Percentiles rank a stretch among this genome's conserved stretches.
These are phyloP conservation scores for Psylliodes chrysocephalus DNA, from an alignment of 2,888 invertebrate genomes.

Conservation along the genomic window DNA sequence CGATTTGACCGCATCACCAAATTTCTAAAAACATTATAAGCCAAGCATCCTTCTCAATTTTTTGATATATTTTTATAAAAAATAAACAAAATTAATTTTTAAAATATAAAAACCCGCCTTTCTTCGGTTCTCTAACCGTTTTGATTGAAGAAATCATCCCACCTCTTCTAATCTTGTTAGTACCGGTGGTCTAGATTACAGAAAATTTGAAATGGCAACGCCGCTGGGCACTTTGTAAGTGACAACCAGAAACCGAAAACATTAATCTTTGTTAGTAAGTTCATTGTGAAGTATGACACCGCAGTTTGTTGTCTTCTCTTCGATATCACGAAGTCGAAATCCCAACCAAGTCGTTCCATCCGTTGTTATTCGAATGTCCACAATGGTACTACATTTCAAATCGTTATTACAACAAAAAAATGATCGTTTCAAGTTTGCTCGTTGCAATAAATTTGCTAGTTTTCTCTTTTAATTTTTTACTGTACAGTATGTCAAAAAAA, in stretches of 20 bases:
- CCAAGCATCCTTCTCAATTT: no score
- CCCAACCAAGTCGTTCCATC: constrained; percentile 11
- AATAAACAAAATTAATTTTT: no score
- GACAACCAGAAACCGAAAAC: constrained; percentile 53
- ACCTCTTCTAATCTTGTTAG: not conserved
- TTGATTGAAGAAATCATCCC: no score
- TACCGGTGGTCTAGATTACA: not conserved
- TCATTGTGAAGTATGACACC: constrained; percentile 57
- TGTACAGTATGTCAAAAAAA: not conserved
- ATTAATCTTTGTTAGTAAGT: constrained; percentile 58
- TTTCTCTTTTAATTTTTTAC: not conserved
- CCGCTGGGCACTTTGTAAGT: constrained; percentile 39
- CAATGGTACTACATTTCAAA: not conserved
- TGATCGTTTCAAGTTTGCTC: not conserved
- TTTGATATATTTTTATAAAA: no score
- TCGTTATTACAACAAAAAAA: not conserved
- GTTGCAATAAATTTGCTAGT: not conserved
- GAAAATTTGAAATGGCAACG: not conserved
- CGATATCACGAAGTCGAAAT: constrained; percentile 40
- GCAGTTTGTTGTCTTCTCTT: constrained; percentile 47
- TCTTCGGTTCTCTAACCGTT: no score
- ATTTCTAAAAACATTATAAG: no score
- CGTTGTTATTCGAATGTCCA: constrained; percentile 36
- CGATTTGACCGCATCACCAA: no score
- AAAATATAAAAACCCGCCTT: no score